Percentiles rank a stretch among this genome's conserved stretches.
These are phyloP conservation scores for Brachionus asplanchnoidis DNA, from an alignment of 1,140 invertebrate genomes.

Conservation along the genomic window DNA sequence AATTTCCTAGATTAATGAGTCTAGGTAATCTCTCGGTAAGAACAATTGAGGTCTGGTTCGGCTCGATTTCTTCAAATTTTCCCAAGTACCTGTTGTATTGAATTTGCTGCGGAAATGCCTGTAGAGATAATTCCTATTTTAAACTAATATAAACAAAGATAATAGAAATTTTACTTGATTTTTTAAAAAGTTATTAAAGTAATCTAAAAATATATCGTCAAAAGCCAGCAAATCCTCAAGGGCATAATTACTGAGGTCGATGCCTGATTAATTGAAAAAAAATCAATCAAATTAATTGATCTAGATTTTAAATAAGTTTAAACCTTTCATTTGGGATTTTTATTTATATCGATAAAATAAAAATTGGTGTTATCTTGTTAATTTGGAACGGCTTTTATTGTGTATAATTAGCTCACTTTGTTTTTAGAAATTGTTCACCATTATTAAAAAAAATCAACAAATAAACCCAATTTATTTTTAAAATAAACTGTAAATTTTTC, in stretches of 20 bases:
- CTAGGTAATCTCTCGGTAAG: not conserved
- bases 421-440: not conserved
- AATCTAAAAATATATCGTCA: constrained; percentile 57
- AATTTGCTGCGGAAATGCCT: constrained; percentile 35
- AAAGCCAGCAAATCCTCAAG: constrained; percentile 56
- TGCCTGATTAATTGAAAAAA: constrained; percentile 47
- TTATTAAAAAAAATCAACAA: not conserved
- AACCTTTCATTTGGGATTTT: not conserved
- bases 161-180: constrained; percentile 47
- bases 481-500: constrained; percentile 24
- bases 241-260: constrained; percentile 55
- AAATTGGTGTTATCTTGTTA: not conserved
- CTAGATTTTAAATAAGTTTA: not conserved
- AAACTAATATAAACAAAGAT: not conserved
- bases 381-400: not conserved
- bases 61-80: constrained; percentile 34
- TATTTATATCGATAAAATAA: not conserved
- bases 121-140: not conserved
- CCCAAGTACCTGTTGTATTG: constrained; percentile 34
- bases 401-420: not conserved
- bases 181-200: constrained; percentile 56
- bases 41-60: not conserved
- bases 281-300: constrained; percentile 23
- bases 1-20: not conserved
- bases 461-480: not conserved